Percentiles rank a stretch among this genome's conserved stretches.
These are phyloP conservation scores for Thymelicus lineola DNA, from an alignment of 2,888 invertebrate genomes.

Conservation along the genomic window DNA sequence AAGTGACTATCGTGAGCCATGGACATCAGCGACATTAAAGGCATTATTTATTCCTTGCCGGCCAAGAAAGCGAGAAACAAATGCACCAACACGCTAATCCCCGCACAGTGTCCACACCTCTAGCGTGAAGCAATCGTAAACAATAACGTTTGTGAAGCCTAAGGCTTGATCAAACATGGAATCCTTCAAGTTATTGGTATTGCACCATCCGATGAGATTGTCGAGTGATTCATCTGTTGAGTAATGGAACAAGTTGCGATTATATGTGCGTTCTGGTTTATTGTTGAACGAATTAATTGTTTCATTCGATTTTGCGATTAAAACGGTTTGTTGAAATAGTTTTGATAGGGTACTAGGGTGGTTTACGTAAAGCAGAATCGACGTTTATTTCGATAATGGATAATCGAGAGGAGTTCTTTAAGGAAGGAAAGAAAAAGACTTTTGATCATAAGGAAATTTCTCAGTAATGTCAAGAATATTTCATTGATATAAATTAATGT, in stretches of 20 bases:
- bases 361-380: no score
- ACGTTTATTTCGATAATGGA: no score
- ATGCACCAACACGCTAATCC: not conserved
- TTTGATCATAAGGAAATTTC: no score
- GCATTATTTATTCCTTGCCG: no score
- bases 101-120: not conserved
- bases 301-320: not conserved
- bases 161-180: constrained; percentile 49
- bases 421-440: no score
- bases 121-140: constrained; percentile 34
- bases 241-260: constrained; percentile 48
- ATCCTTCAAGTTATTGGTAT: constrained; percentile 63
- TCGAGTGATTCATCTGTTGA: constrained; percentile 58
- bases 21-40: no score
- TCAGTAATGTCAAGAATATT: no score
- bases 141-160: constrained; percentile 41
- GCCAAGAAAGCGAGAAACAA: no score
- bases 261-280: constrained; percentile 13
- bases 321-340: not conserved
- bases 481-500: no score
- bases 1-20: no score
- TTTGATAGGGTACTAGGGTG: not conserved
- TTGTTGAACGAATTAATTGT: constrained; percentile 18
- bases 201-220: constrained; percentile 51
- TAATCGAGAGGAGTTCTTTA: no score